Conservation (phyloP, 2,888 invertebrate species). For the Abrostola tripartita region DNA sequence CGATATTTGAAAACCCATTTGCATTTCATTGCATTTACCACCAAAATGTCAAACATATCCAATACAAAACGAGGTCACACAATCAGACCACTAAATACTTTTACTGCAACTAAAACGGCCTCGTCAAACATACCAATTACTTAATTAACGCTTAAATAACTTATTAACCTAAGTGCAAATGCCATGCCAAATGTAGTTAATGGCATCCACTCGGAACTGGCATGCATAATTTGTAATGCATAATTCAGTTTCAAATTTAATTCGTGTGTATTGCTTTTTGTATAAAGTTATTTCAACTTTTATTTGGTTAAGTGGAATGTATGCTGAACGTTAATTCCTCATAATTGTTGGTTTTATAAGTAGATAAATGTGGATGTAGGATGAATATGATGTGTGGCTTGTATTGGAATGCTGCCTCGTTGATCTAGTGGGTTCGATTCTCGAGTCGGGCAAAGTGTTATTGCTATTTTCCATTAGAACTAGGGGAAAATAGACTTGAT, state of each 20-base stretch:
- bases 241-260: conserved; percentile 29
- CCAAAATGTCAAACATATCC: conserved; percentile 3
- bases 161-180: conserved; percentile 29
- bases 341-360: background rate
- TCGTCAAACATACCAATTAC: conserved; percentile 20
- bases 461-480: too few relatives aligned
- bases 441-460: too few relatives aligned
- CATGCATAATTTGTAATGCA: conserved; percentile 28
- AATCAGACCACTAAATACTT: background rate
- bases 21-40: conserved; percentile 9
- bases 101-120: conserved; percentile 1
- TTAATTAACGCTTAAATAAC: conserved; percentile 29
- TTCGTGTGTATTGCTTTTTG: conserved; percentile 26
- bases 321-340: background rate
- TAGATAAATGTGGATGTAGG: background rate
- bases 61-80: conserved; percentile 4
- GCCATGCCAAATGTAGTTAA: conserved; percentile 17
- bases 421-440: too few relatives aligned
- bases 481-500: too few relatives aligned
- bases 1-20: conserved; percentile 2
- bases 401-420: background rate
- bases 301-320: conserved; percentile 19
- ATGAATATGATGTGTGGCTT: background rate
- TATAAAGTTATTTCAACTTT: conserved; percentile 34
- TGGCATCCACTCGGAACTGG: conserved; percentile 7